These are phyloP conservation scores for Amitus sp. DNA, from an alignment of 2,888 invertebrate genomes.

Conservation along the genomic window DNA sequence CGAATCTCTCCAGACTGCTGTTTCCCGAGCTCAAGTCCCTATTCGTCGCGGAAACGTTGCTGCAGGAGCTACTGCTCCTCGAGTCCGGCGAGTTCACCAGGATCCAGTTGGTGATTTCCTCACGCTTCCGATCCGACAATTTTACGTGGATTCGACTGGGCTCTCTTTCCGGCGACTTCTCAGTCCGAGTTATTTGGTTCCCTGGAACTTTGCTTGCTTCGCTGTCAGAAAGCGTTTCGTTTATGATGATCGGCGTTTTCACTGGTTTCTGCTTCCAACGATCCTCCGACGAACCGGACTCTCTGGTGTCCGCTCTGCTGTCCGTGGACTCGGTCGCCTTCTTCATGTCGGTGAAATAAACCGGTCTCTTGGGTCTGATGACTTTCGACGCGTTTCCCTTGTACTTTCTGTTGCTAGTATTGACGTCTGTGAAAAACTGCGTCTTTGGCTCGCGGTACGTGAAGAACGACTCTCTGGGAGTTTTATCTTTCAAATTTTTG, in stretches of 20 bases:
- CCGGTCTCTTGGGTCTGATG: conserved; percentile 32
- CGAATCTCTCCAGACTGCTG: conserved; percentile 60
- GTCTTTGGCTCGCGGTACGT: conserved; percentile 19
- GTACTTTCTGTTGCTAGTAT: conserved; percentile 14
- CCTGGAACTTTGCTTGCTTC: conserved; percentile 20
- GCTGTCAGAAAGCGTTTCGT: conserved; percentile 25
- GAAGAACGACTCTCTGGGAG: conserved; percentile 1
- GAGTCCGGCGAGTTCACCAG: conserved; percentile 47
- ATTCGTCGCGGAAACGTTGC: conserved; percentile 48
- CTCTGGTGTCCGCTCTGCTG: conserved; percentile 35
- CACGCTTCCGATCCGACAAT: conserved; percentile 53
- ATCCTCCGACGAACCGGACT: conserved; percentile 30
- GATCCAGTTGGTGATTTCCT: conserved; percentile 57
- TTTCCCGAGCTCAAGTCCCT: conserved; percentile 55
- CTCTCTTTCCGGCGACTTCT: not conserved
- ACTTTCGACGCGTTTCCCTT: conserved; percentile 4
- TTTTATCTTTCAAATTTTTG: not conserved
- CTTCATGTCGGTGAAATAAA: conserved; percentile 35
- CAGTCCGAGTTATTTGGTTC: conserved; percentile 5
- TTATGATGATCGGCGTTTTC: conserved; percentile 1
- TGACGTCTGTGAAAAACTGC: conserved; percentile 21
- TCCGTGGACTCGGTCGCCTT: conserved; percentile 37
- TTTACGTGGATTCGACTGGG: conserved; percentile 9
- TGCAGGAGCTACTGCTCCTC: conserved; percentile 49
- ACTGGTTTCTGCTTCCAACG: not conserved